phyloP scores from a whole-genome alignment of 2,888 invertebrate species.

The Molanna angustata region DNA sequence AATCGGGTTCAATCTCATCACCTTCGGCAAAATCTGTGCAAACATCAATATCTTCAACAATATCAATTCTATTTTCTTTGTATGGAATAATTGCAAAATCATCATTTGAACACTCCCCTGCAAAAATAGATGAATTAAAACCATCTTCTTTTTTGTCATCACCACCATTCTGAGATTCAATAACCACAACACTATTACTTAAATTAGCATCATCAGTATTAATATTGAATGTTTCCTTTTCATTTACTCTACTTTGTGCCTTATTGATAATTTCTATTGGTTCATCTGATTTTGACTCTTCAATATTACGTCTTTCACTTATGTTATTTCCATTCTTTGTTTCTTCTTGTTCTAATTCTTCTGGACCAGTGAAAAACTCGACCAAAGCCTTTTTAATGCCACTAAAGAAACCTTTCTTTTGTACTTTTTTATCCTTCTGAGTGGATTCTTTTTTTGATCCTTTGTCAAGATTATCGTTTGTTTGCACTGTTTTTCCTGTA shows the following conservation, averaged over 20 bases:
- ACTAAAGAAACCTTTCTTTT: slow-evolving; percentile 26
- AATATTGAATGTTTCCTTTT: no score
- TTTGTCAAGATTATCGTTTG: not conserved
- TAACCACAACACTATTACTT: no score
- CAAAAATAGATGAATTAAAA: slow-evolving; percentile 16
- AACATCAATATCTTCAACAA: slow-evolving; percentile 27
- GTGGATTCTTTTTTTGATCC: not conserved
- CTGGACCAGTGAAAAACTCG: slow-evolving; percentile 19
- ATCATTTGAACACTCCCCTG: slow-evolving; percentile 25
- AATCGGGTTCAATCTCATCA: slow-evolving; percentile 22
- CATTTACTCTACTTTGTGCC: no score
- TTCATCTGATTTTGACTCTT: no score
- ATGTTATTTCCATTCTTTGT: no score
- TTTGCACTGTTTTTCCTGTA: not conserved
- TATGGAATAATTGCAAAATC: slow-evolving; percentile 29
- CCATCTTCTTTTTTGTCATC: not conserved
- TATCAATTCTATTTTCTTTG: slow-evolving; percentile 29
- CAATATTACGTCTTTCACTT: no score
- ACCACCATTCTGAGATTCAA: not conserved
- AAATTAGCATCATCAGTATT: no score
- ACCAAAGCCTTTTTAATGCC: slow-evolving; percentile 23
- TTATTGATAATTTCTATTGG: no score
- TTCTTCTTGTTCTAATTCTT: slow-evolving; percentile 3
- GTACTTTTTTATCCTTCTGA: not conserved
- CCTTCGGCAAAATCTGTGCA: slow-evolving; percentile 29